Evolutionary conservation across 30 jellyfish, hydroid and myxozoan species (phyloP).

Genomic region (Cassiopea andromeda): DNA sequence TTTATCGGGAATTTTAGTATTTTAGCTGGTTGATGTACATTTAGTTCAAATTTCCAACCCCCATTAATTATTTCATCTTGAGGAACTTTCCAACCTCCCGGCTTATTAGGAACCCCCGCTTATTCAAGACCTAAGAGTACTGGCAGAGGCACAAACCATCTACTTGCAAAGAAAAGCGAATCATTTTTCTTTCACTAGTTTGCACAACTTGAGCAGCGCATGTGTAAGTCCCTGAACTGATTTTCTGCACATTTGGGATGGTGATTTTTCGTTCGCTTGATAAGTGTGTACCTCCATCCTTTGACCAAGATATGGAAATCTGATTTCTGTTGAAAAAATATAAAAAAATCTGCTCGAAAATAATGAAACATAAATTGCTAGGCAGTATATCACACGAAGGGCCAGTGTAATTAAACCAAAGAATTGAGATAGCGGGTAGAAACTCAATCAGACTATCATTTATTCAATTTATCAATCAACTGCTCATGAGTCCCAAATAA

Average conservation of each 20-base stretch:
- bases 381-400: neutral
- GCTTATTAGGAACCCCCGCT: neutral
- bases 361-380: neutral
- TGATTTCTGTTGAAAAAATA: neutral
- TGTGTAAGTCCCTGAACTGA: neutral
- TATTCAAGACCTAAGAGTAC: neutral
- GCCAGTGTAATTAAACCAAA: too few relatives aligned
- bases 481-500: neutral
- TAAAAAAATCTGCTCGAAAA: neutral
- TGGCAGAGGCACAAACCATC: neutral
- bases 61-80: too few relatives aligned
- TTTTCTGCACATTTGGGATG: neutral
- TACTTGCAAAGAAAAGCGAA: neutral
- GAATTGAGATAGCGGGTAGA: too few relatives aligned
- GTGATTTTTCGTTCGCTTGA: neutral
- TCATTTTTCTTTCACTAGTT: neutral
- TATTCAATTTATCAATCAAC: neutral
- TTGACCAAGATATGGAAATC: slow-evolving; percentile 9
- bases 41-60: too few relatives aligned
- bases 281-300: neutral
- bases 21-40: too few relatives aligned
- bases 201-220: neutral
- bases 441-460: neutral
- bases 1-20: too few relatives aligned
- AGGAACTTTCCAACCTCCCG: too few relatives aligned